Conservation (phyloP, 1,140 invertebrate species). For the Apis mellifera region Amel_HAv3.1 CM009931.2:6237001-6237500, state of each 20-base stretch:
- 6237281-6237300: neutral
- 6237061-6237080: no score
- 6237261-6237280: slow-evolving; percentile 30
- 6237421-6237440: slow-evolving; percentile 57
- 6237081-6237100: no score
- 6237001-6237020: no score
- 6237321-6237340: slow-evolving; percentile 35
- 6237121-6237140: no score
- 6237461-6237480: slow-evolving; percentile 54
- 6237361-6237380: slow-evolving; percentile 60
- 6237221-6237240: neutral
- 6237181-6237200: neutral
- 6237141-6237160: neutral
- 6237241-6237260: slow-evolving; percentile 30
- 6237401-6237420: slow-evolving; percentile 12
- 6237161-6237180: neutral
- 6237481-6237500: slow-evolving; percentile 42
- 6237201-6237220: neutral
- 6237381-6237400: slow-evolving; percentile 46
- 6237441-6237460: slow-evolving; percentile 53
- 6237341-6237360: slow-evolving; percentile 60
- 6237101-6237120: no score
- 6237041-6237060: no score
- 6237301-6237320: slow-evolving; percentile 19
- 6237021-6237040: no score